A percentile compares a stretch with the other conserved stretches of the same genome.
These are phyloP conservation scores for Lasioglossum oenotherae DNA, from an alignment of 2,888 invertebrate species.

Conservation along the genomic window DNA sequence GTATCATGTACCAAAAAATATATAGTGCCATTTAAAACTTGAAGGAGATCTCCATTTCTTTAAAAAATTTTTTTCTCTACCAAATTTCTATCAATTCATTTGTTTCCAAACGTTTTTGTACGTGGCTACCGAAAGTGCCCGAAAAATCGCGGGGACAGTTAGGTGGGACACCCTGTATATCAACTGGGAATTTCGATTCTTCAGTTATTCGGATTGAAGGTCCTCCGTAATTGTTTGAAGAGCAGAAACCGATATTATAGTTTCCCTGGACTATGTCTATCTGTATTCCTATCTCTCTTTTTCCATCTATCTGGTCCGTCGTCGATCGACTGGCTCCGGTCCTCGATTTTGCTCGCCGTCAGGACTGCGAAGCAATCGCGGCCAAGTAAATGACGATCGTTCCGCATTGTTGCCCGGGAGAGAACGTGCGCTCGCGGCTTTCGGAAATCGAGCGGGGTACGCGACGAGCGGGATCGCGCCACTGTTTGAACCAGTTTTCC, in stretches of 20 bases:
- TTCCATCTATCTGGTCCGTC: background rate
- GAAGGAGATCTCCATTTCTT: too few relatives aligned
- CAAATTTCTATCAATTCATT: too few relatives aligned
- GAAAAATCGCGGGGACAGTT: too few relatives aligned
- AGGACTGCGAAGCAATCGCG: slow-evolving; percentile 2
- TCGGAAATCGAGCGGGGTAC: slow-evolving; percentile 3
- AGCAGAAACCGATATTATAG: background rate
- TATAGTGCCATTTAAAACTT: too few relatives aligned
- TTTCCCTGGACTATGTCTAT: background rate
- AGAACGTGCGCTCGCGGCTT: slow-evolving; percentile 3
- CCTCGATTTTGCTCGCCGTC: slow-evolving; percentile 10
- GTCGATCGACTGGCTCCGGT: slow-evolving; percentile 10
- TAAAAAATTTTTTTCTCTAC: too few relatives aligned
- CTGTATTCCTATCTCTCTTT: background rate
- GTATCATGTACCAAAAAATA: too few relatives aligned
- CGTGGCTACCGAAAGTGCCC: too few relatives aligned
- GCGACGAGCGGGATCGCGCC: background rate
- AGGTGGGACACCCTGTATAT: too few relatives aligned
- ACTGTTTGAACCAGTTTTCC: slow-evolving; percentile 5
- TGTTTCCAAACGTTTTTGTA: too few relatives aligned
- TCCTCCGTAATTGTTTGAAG: background rate
- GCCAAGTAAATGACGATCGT: slow-evolving; percentile 15
- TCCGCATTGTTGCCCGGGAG: slow-evolving; percentile 3
- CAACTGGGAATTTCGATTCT: too few relatives aligned
- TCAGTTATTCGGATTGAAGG: too few relatives aligned